Evolutionary conservation across 2,888 invertebrate species (phyloP).

Genomic region (Ceraclea dissimilis): DNA sequence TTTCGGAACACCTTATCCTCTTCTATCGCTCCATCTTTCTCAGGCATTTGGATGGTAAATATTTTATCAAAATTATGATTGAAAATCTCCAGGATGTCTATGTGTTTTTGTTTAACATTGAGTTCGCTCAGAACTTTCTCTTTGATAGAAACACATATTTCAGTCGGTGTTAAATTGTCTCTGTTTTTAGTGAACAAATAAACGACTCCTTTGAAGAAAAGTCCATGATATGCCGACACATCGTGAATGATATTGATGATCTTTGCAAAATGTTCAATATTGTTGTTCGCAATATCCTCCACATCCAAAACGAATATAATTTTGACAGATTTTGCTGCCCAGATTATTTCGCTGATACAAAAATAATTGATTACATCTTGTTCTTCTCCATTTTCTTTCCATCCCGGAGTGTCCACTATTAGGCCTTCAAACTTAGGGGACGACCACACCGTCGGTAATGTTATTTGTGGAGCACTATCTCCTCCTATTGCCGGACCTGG

Average conservation of each 20-base stretch:
- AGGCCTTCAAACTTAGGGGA: background rate
- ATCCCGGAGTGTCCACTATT: constrained; percentile 3
- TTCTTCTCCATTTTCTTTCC: background rate
- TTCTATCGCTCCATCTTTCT: background rate
- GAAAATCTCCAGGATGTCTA: background rate
- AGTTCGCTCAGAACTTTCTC: background rate
- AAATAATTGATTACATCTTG: constrained; percentile 1
- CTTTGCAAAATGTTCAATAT: background rate
- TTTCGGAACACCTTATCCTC: background rate
- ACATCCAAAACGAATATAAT: background rate
- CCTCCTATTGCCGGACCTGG: background rate
- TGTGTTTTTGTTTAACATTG: background rate
- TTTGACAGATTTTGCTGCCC: background rate
- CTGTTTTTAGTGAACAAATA: background rate
- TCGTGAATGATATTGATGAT: background rate
- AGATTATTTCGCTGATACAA: background rate
- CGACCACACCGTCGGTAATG: background rate
- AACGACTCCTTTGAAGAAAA: background rate
- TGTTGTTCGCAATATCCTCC: background rate
- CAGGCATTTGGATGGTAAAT: background rate
- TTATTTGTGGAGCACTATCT: background rate
- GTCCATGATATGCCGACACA: background rate
- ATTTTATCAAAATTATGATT: background rate
- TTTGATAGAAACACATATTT: background rate
- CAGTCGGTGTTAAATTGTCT: background rate